Base-by-base conservation (phyloP, 2,113 vertebrate genomes). In the Prolemur simus region DNA sequence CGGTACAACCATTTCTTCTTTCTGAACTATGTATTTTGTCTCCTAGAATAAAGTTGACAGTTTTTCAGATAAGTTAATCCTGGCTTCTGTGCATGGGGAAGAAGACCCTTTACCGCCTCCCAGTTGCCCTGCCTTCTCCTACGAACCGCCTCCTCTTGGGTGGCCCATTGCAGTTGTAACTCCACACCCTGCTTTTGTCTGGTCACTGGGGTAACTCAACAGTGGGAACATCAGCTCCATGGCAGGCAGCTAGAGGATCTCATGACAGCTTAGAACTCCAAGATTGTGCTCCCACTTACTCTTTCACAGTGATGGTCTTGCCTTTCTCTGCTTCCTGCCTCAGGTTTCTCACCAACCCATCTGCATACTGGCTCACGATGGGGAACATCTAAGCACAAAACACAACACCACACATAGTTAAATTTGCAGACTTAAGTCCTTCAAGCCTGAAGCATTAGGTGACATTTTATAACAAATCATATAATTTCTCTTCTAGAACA, bases 381-480 rank as follows among this genome's bases (percentile, higher is more conserved):
- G 84, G 97, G 58, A 99, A 98, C 98, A 99, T 99, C 99, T 99
- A 97, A 96, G 97, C 95, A 34, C 27, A 93, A 98, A 95, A 96
- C 15, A 90, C 73, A 97, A 39, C 2, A 49, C 1, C 45, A 56
- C 27, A 1, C 1, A 1, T 12, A n/a, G 4, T 34, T 63, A 89
- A 80, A 77, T 17, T 2, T 7, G 2, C 23, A 76, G 6, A 80
- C 8, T 56, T 17, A 37, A 78, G 8, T 84, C 5, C 52, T 21
- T 34, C 23, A 92, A 84, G 7, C 10, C 42, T n/a, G 32, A 10
- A 93, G 20, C 25, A 56, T 2, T 39, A 91, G 39, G 23, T 74
- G 27, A 52, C 13, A 95, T 74, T 71, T 77, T 37, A 49, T 64
- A 52, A 63, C 39, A 34, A 56, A 77, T 37, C 7, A 64, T 63